Percentiles rank a stretch among this genome's conserved stretches.
These are phyloP conservation scores for Uloborus diversus DNA, from an alignment of 1,140 invertebrate species.

Conservation along the genomic window DNA sequence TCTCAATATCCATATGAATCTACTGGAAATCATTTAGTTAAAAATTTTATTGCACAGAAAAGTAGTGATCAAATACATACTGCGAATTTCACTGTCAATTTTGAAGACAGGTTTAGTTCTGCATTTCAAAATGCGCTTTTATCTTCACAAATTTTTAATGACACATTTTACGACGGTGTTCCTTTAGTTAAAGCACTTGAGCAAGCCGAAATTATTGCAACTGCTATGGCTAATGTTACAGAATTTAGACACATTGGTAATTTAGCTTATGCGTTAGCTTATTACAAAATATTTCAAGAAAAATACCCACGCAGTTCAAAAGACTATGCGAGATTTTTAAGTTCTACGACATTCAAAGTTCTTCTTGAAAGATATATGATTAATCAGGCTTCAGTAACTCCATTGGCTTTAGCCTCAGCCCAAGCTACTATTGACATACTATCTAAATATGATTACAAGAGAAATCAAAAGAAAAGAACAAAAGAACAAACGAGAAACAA, in stretches of 20 bases:
- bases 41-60: too few species aligned
- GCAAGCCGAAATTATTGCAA: not conserved
- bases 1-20: too few species aligned
- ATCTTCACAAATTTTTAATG: constrained; percentile 4
- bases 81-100: too few species aligned
- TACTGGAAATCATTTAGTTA: too few species aligned
- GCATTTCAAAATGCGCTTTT: too few species aligned
- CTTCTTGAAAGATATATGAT: not conserved
- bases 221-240: not conserved
- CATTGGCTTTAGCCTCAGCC: not conserved
- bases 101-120: too few species aligned
- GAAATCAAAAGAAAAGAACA: not conserved
- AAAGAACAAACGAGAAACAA: not conserved
- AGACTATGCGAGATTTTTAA: not conserved
- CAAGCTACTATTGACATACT: not conserved
- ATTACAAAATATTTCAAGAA: constrained; percentile 3
- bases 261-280: constrained; percentile 11
- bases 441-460: not conserved
- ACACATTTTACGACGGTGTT: not conserved
- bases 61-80: too few species aligned
- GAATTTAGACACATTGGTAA: not conserved
- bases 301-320: not conserved
- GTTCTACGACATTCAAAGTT: not conserved
- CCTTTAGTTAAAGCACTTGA: constrained; percentile 1
- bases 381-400: not conserved